These are phyloP conservation scores for Distichodus sexfasciatus DNA, from an alignment of 2,797 vertebrate species.

Conservation along the genomic window DNA sequence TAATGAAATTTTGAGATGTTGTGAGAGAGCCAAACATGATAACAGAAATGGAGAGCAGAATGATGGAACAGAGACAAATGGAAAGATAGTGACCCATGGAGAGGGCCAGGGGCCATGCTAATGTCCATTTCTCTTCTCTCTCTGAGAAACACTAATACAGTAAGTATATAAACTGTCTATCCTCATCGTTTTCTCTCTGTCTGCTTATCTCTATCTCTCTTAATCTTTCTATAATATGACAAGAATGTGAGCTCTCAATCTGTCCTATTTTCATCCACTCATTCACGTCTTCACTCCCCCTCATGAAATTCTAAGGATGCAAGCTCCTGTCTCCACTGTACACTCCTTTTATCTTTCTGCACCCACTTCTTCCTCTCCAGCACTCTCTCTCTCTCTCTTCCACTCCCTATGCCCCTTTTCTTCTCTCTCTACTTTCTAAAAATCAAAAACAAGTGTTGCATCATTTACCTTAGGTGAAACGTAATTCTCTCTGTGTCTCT, in stretches of 20 bases:
- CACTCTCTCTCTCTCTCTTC: not conserved
- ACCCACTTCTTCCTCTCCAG: not conserved
- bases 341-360: not conserved
- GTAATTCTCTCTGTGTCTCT: not conserved
- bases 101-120: not conserved
- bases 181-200: not conserved
- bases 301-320: no score
- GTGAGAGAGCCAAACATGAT: slow-evolving; percentile 63
- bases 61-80: slow-evolving; percentile 60
- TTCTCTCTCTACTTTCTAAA: not conserved
- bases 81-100: slow-evolving; percentile 63
- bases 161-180: no score
- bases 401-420: not conserved
- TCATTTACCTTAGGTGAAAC: no score
- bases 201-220: no score
- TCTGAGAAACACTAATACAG: no score
- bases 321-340: not conserved
- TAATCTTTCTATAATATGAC: no score
- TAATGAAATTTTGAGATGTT: slow-evolving; percentile 60
- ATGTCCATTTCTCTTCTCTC: not conserved
- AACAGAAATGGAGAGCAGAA: slow-evolving; percentile 54
- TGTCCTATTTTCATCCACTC: no score
- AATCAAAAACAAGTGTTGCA: no score
- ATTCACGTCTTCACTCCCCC: no score
- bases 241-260: no score